These are phyloP conservation scores for Plebejus anna DNA, from an alignment of 2,888 invertebrate genomes.

Conservation along the genomic window DNA sequence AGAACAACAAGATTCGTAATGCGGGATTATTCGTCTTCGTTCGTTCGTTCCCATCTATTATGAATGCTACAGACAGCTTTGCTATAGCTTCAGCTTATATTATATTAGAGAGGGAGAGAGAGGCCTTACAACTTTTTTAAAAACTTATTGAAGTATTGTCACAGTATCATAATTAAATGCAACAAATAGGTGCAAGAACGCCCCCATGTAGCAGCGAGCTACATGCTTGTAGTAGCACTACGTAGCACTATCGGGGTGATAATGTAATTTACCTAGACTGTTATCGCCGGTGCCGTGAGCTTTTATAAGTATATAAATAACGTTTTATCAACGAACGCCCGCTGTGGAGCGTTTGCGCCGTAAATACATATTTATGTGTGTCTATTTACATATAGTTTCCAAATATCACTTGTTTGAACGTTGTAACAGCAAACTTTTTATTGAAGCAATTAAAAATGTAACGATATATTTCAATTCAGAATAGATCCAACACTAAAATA, in stretches of 20 bases:
- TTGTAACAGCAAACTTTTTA: background rate
- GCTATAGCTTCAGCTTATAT: too few species aligned
- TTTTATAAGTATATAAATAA: slow-evolving; percentile 58
- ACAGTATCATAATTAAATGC: slow-evolving; percentile 6
- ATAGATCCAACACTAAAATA: background rate
- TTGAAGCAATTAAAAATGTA: background rate
- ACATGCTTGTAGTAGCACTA: slow-evolving; percentile 29
- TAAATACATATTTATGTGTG: slow-evolving; percentile 33
- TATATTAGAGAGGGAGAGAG: too few species aligned
- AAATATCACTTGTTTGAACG: background rate
- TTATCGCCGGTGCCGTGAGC: slow-evolving; percentile 57
- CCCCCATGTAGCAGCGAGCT: slow-evolving; percentile 35
- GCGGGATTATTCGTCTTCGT: too few species aligned
- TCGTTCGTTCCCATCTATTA: too few species aligned
- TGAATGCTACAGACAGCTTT: too few species aligned
- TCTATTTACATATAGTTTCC: slow-evolving; percentile 2
- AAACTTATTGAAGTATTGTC: background rate
- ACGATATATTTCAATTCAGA: background rate
- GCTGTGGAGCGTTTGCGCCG: slow-evolving; percentile 43
- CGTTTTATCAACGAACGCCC: slow-evolving; percentile 48
- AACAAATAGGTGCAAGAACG: slow-evolving; percentile 32
- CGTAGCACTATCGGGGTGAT: slow-evolving; percentile 38
- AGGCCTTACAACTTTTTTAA: background rate
- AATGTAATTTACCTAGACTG: slow-evolving; percentile 56
- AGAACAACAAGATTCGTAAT: too few species aligned